Percentiles rank a stretch among this genome's conserved stretches.
Conservation (phyloP, 2,797 vertebrate species). For the Oceanodroma leucorhoa region DNA sequence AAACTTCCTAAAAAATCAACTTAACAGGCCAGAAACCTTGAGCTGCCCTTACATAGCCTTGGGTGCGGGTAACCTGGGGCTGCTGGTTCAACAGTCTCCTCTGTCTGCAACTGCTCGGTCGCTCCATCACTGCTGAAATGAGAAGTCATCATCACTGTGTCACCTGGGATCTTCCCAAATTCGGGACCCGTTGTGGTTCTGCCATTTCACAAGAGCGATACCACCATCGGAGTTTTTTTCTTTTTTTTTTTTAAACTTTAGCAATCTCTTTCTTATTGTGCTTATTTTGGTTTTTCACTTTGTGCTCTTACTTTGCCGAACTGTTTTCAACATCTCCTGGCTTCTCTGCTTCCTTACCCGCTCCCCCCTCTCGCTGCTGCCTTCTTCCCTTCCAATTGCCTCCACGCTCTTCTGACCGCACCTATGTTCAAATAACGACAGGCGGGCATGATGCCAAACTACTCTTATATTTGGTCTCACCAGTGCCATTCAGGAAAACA, state of each 20-base stretch:
- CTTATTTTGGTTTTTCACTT: background rate
- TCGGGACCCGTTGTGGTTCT: background rate
- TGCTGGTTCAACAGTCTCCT: background rate
- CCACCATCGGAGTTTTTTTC: background rate
- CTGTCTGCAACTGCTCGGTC: background rate
- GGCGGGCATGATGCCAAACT: background rate
- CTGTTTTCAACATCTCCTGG: background rate
- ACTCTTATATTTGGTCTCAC: background rate
- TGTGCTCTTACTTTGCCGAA: background rate
- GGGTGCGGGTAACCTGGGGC: background rate
- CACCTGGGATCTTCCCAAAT: background rate
- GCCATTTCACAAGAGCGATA: background rate
- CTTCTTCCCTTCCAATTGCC: background rate
- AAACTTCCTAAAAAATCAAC: background rate
- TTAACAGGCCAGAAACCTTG: background rate
- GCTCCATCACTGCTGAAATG: background rate
- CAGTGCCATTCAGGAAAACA: background rate
- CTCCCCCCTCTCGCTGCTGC: background rate
- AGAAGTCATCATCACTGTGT: background rate
- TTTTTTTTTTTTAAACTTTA: background rate
- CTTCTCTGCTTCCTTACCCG: background rate
- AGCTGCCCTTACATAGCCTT: background rate
- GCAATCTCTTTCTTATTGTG: background rate
- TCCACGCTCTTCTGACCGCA: background rate
- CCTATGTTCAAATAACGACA: background rate